Percentiles rank a stretch among this genome's conserved stretches.
Evolutionary conservation across 2,797 vertebrate species (phyloP).

Genomic region (Hemibagrus guttatus): DNA sequence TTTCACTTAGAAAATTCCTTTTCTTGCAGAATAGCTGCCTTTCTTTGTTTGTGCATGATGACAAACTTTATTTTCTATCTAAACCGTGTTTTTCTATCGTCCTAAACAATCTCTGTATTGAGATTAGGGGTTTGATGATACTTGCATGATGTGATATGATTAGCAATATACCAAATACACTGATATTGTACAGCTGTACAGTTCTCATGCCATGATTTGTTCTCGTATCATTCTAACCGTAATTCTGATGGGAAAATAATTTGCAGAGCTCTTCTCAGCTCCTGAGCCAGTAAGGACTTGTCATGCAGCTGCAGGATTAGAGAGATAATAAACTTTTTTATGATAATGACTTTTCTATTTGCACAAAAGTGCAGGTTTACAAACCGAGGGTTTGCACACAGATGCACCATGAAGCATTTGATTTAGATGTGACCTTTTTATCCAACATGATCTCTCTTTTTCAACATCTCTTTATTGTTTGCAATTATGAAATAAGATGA

Average conservation of each 20-base stretch:
- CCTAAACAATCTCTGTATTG: not conserved
- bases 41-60: not conserved
- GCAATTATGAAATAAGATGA: not conserved
- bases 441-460: slow-evolving; percentile 2
- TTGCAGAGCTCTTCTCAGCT: slow-evolving; percentile 7
- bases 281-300: slow-evolving; percentile 44
- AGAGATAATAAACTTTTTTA: slow-evolving; percentile 20
- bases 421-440: not conserved
- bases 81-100: not conserved
- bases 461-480: not conserved
- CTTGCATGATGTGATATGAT: not conserved
- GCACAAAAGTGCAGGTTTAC: slow-evolving; percentile 5
- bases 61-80: not conserved
- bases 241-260: not conserved
- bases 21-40: not conserved
- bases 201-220: not conserved
- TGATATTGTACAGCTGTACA: not conserved
- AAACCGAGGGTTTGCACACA: not conserved
- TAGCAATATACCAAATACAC: not conserved
- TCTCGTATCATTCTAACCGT: not conserved
- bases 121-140: not conserved
- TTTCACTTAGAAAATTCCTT: not conserved
- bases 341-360: slow-evolving; percentile 38
- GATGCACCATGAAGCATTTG: not conserved
- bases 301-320: slow-evolving; percentile 10